Base-by-base conservation (phyloP, 2,888 invertebrate species). In the Encarsia formosa region DNA sequence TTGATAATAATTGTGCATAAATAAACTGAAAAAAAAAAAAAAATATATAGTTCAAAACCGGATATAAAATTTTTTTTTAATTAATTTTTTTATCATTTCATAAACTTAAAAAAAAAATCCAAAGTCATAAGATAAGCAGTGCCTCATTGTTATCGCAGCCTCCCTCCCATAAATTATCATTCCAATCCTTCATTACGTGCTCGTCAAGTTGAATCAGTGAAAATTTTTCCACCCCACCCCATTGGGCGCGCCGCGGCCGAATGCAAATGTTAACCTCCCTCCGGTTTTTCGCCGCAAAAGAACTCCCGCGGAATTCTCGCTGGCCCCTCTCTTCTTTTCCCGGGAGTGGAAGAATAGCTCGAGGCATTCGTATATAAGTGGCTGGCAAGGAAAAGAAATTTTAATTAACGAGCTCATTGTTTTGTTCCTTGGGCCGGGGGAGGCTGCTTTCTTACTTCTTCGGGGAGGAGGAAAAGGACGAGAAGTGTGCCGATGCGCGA, bases 321-420 rank as follows among this genome's bases (percentile, higher is more conserved):
- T 20, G 34, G 44, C 20, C 38, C 40, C n/a, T n/a, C n/a, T n/a
- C n/a, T 51, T 55, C 47, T 41, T 35, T 15, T 23, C 37, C 23
- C 34, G 37, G 16, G 38, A 32, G n/a, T 22, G 22, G 31, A 54
- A 44, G 51, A 43, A 52, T 54, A 49, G 61, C 57, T 54, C 38
- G 44, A 37, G 59, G 59, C 59, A 55, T 53, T 59, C 49, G 52
- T 32, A n/a, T n/a, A n/a, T n/a, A 56, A 45, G 49, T 56, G 56
- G 53, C 50, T 34, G 29, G 29, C 55, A 56, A 56, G 78, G 78
- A 80, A 83, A 84, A 84, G 83, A 83, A 84, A 83, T 84, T 83
- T 84, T 84, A 85, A 85, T 85, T 84, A 85, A 84, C 82, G 82
- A 81, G 79, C 78, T 82, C 80, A 84, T 84, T 84, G 84, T 84